Evolutionary conservation across 2,888 invertebrate species (phyloP).

Genomic region (Ophioninae sp.): DNA sequence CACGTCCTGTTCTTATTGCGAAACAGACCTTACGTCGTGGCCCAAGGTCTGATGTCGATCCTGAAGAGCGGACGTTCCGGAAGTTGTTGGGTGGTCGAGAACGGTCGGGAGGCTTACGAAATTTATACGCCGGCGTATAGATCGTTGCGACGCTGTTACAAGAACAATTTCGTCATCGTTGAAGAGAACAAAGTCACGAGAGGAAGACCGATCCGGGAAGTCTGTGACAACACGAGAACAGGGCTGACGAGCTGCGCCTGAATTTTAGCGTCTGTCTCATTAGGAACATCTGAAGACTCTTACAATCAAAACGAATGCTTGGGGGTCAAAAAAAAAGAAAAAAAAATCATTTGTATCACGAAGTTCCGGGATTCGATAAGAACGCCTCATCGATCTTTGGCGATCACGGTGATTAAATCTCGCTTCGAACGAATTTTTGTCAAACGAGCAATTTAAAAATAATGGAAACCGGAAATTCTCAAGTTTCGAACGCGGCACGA

Average conservation of each 20-base stretch:
- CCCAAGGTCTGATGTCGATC: conserved; percentile 75
- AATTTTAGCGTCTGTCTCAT: conserved; percentile 12
- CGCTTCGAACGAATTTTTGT: background rate
- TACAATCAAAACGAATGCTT: background rate
- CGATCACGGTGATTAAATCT: background rate
- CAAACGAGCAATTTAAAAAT: background rate
- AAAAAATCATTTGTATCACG: background rate
- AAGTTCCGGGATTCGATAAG: background rate
- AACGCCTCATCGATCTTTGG: background rate
- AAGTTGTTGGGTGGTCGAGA: conserved; percentile 77
- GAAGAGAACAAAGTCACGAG: conserved; percentile 61
- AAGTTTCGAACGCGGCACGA: too few species aligned
- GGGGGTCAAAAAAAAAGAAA: background rate
- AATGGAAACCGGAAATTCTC: too few species aligned
- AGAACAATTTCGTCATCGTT: conserved; percentile 72
- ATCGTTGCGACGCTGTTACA: conserved; percentile 74
- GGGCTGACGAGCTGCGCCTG: conserved; percentile 75
- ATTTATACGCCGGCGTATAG: conserved; percentile 74
- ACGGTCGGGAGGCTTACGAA: conserved; percentile 74
- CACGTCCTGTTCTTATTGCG: background rate
- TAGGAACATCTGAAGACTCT: background rate
- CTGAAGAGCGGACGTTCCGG: conserved; percentile 71
- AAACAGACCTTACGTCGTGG: conserved; percentile 75
- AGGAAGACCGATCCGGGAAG: conserved; percentile 73
- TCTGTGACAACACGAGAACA: conserved; percentile 74